Evolutionary conservation across 2,797 vertebrate species (phyloP).

Genomic region (Hydrophis major): DNA sequence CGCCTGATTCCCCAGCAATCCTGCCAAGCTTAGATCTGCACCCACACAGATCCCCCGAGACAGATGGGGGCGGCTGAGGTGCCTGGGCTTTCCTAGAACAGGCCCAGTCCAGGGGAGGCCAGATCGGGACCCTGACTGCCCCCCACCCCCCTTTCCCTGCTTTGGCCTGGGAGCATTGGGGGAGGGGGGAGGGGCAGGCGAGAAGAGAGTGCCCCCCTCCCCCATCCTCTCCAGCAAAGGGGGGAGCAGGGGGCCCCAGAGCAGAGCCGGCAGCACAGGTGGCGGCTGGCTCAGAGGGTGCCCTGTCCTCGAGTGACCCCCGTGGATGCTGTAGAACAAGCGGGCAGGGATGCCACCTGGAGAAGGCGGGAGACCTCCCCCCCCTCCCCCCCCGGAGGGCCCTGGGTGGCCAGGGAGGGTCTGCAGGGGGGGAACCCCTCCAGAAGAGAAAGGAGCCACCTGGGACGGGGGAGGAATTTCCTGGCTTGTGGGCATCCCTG

Average conservation of each 20-base stretch:
- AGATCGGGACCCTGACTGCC: not conserved
- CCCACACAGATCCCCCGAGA: not conserved
- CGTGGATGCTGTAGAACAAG: not conserved
- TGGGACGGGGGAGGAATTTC: no score
- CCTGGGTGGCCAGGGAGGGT: no score
- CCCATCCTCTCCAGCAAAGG: no score
- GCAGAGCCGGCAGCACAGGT: not conserved
- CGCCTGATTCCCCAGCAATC: not conserved
- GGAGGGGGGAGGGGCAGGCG: not conserved
- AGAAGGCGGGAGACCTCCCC: no score
- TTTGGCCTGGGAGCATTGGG: not conserved
- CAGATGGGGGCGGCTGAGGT: not conserved
- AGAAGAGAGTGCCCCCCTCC: no score
- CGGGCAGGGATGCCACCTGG: not conserved
- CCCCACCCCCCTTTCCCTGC: not conserved
- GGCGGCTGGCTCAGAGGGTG: not conserved
- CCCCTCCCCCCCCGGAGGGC: no score
- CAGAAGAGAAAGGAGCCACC: no score
- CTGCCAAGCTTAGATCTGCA: not conserved
- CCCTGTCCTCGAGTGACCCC: conserved; percentile 37
- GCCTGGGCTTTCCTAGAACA: not conserved
- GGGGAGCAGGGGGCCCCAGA: no score
- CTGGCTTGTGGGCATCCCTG: not conserved
- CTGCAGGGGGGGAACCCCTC: fast-evolving
- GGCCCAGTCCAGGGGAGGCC: not conserved